Evolutionary conservation across 2,888 invertebrate genomes (phyloP).

Genomic region (Idaea biselata): DNA sequence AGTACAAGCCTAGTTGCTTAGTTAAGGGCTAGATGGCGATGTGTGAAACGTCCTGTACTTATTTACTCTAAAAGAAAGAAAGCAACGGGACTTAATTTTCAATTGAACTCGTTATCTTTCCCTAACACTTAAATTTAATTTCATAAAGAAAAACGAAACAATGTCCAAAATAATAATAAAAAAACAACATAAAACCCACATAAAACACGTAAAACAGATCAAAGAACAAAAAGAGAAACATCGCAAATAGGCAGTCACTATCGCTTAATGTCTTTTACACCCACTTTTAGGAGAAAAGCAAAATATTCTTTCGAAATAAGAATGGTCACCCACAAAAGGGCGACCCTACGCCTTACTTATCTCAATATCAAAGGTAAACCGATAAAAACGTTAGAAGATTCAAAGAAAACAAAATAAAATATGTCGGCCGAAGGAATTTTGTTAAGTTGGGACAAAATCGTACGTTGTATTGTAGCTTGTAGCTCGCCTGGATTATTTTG

Average conservation of each 20-base stretch:
- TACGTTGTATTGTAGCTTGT: not conserved
- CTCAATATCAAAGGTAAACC: slow-evolving; percentile 26
- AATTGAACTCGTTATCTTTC: not conserved
- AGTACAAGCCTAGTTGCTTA: no score
- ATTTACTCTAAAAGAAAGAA: not conserved
- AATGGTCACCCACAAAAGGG: not conserved
- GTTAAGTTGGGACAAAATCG: not conserved
- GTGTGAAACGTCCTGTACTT: no score
- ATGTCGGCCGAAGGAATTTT: not conserved
- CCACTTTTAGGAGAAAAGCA: not conserved
- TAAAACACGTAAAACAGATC: not conserved
- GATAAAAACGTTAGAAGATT: slow-evolving; percentile 21
- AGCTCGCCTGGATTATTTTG: not conserved
- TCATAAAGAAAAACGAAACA: not conserved
- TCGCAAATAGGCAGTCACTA: not conserved
- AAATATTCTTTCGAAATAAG: not conserved
- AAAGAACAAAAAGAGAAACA: not conserved
- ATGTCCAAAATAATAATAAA: not conserved
- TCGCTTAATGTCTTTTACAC: not conserved
- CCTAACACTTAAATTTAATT: not conserved
- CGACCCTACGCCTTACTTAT: slow-evolving; percentile 5
- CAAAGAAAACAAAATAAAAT: slow-evolving; percentile 5
- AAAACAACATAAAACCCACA: no score
- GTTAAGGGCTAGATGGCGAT: no score
- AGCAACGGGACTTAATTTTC: not conserved